Conservation (phyloP, 2,113 vertebrate species). For the Paralichthys olivaceus region DNA sequence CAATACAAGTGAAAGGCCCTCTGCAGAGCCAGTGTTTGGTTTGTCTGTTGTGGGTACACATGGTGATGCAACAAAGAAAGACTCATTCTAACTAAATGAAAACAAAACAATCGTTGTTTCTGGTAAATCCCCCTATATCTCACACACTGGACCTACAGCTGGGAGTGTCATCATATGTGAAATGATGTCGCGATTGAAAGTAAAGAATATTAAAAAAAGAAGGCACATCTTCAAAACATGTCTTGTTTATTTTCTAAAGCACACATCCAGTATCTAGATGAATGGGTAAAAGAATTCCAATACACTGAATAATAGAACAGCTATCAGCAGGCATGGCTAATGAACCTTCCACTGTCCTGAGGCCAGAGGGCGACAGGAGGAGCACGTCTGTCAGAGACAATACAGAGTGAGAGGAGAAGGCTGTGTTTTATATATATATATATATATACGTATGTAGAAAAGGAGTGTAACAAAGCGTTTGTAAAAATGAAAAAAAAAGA, state of each 20-base stretch:
- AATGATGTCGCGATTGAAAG: too few species aligned
- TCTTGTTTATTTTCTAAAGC: constrained; percentile 83
- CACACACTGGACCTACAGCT: neutral
- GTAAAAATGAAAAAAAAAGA: constrained; percentile 21
- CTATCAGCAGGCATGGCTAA: constrained; percentile 79
- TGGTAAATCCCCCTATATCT: neutral
- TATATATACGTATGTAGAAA: constrained; percentile 40
- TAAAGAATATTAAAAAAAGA: constrained; percentile 26
- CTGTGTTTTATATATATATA: constrained; percentile 48
- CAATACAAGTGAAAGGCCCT: too few species aligned
- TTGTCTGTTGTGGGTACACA: too few species aligned
- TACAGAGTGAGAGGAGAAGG: constrained; percentile 47
- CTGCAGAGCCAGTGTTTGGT: too few species aligned
- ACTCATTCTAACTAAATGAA: too few species aligned
- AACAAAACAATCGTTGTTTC: too few species aligned
- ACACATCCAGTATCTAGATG: constrained; percentile 83
- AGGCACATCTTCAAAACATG: constrained; percentile 70
- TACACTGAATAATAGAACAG: constrained; percentile 74
- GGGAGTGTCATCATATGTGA: too few species aligned
- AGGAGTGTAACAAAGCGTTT: constrained; percentile 54
- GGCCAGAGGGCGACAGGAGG: constrained; percentile 47
- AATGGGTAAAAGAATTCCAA: constrained; percentile 73
- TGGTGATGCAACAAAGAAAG: too few species aligned
- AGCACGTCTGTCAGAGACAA: constrained; percentile 49
- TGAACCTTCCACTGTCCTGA: constrained; percentile 54